A percentile compares a stretch with the other conserved stretches of the same genome.
Conservation (phyloP, 2,113 vertebrate genomes). For the Struthio camelus region DNA sequence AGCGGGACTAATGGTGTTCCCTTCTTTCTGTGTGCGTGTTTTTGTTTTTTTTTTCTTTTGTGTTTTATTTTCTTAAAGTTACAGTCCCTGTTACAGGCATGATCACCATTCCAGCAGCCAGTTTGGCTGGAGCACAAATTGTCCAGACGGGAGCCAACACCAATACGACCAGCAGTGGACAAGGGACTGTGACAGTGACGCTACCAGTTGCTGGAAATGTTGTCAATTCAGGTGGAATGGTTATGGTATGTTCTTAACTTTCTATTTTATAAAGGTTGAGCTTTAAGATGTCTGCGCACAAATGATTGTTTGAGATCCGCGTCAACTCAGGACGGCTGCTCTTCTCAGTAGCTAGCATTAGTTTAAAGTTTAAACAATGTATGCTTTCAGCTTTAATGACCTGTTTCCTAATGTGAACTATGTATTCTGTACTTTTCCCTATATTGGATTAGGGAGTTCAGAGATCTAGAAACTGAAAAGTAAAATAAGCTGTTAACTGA, state of each 20-base stretch:
- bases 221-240: conserved; percentile 98
- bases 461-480: neutral
- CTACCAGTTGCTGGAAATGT: conserved; percentile 96
- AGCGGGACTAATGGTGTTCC: conserved; percentile 80
- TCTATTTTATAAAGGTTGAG: neutral
- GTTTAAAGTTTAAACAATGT: neutral
- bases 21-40: conserved; percentile 78
- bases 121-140: conserved; percentile 95
- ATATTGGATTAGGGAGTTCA: neutral
- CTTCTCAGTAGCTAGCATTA: neutral
- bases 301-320: neutral
- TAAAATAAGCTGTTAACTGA: neutral
- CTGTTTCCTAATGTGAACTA: rapidly evolving
- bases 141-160: conserved; percentile 94
- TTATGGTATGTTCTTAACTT: conserved; percentile 88
- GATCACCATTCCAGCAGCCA: conserved; percentile 98
- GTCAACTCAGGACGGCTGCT: rapidly evolving
- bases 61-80: conserved; percentile 81
- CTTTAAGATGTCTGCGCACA: neutral
- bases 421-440: neutral
- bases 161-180: conserved; percentile 94
- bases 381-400: neutral
- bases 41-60: conserved; percentile 53
- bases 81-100: conserved; percentile 92
- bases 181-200: conserved; percentile 97